Conservation (phyloP, 2,113 vertebrate species). For the Brachypodius melanocephalos region DNA sequence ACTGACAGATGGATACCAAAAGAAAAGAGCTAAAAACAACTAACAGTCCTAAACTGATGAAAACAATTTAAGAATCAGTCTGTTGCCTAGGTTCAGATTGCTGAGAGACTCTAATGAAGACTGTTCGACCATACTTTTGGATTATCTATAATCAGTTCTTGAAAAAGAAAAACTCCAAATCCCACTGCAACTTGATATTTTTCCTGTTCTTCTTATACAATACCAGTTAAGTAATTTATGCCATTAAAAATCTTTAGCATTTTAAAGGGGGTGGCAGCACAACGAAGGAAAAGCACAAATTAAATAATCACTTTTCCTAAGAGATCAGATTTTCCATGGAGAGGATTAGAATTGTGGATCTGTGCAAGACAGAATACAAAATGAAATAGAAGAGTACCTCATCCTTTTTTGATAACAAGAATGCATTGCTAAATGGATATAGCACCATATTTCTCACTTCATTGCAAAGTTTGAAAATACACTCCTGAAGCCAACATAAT, state of each 20-base stretch:
- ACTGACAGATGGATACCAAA: constrained; percentile 36
- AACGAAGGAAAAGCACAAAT: not conserved
- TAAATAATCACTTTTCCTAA: not conserved
- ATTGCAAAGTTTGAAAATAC: not conserved
- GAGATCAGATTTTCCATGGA: not conserved
- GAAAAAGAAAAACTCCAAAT: not conserved
- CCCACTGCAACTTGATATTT: not conserved
- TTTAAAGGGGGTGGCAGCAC: not conserved
- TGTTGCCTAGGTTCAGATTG: not conserved
- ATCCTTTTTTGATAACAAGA: not conserved
- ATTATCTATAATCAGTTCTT: not conserved
- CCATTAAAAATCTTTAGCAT: not conserved
- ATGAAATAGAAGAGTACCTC: not conserved
- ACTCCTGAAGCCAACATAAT: not conserved
- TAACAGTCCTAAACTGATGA: constrained; percentile 4
- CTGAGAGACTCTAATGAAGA: not conserved
- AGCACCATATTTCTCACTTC: not conserved
- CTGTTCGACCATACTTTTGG: not conserved
- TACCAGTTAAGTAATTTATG: not conserved
- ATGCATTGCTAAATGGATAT: not conserved
- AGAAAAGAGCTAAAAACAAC: constrained; percentile 30
- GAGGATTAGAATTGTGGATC: not conserved
- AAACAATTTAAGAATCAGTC: constrained; percentile 14
- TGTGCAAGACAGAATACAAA: not conserved
- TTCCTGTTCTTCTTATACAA: not conserved